These are phyloP conservation scores for Lycodopsis pacificus DNA, from an alignment of 2,797 vertebrate genomes.

Conservation along the genomic window DNA sequence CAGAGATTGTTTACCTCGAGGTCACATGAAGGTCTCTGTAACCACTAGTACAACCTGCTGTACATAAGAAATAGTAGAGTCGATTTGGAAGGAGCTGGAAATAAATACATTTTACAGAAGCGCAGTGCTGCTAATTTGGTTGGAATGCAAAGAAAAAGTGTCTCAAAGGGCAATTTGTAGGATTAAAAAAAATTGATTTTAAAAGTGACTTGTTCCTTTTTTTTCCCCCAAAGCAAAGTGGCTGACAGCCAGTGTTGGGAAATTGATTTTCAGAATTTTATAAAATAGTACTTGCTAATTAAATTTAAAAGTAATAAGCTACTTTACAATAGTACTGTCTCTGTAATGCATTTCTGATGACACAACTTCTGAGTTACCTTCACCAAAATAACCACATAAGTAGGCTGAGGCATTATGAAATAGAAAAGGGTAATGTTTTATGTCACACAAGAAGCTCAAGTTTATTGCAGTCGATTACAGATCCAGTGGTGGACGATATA, in stretches of 20 bases:
- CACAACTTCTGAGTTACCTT: not conserved
- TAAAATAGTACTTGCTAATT: not conserved
- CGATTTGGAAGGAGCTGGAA: no score
- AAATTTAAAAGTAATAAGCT: not conserved
- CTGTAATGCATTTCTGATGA: not conserved
- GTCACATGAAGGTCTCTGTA: slow-evolving; percentile 27
- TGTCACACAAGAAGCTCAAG: not conserved
- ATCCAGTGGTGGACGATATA: not conserved
- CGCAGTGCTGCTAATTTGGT: not conserved
- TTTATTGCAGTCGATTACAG: not conserved
- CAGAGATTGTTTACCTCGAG: slow-evolving; percentile 12
- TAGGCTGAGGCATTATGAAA: not conserved
- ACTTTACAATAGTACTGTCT: not conserved
- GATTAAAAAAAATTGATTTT: not conserved
- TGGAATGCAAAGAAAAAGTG: not conserved
- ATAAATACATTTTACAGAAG: not conserved
- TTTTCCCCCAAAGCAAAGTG: not conserved
- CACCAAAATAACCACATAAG: not conserved
- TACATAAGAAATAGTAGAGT: no score
- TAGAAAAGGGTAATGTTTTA: not conserved
- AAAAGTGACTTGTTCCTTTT: not conserved
- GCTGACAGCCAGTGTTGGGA: not conserved
- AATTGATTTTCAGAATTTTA: no score
- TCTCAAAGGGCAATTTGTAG: not conserved
- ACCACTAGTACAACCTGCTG: not conserved